Base-by-base conservation (phyloP, 1,140 invertebrate genomes). In the Nasonia vitripennis region DNA sequence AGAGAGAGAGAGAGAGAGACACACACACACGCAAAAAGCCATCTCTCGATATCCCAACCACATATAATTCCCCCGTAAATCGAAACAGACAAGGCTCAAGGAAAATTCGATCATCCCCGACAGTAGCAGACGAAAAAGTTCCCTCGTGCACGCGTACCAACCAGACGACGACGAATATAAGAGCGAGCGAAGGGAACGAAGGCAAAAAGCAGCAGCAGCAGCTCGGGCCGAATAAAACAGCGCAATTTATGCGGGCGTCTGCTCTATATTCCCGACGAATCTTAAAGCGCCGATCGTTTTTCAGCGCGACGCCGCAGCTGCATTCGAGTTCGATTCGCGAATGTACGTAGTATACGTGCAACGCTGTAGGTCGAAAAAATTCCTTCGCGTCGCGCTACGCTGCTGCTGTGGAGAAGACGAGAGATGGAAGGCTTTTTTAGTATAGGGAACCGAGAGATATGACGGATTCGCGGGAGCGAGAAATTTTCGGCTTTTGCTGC, bases 211-310 rank as follows among this genome's bases (percentile, higher is more conserved):
- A 62, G 55, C 55, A 62, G 55, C 48, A 51, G 51, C 55, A 62
- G 55, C 20, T 62, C 17, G 17, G 55, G 55, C 20, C 20, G 55
- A 62, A 62, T 20, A 62, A 62, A 62, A 62, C 55, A 62, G 55
- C 55, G 55, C 55, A 62, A 62, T 62, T 62, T 62, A 62, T 62
- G 55, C 55, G 55, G 55, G 55, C 55, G 55, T 62, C 55, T 62
- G 55, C 55, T 62, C 55, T 62, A 62, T 62, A 62, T 62, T 62
- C 55, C 55, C 20, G 55, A 62, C 17, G 55, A 62, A 62, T 62
- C 20, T 62, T 62, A 62, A n/a, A 62, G 20, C 55, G 55, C 55
- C 55, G 55, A 14, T 62, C 55, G 55, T 62, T 62, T 62, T 62
- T 62, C 55, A 62, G 7, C 41, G 41, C 41, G 41, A 62, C 55